Evolutionary conservation across 1,140 invertebrate species (phyloP).

Genomic region (Papilio polytes): DNA sequence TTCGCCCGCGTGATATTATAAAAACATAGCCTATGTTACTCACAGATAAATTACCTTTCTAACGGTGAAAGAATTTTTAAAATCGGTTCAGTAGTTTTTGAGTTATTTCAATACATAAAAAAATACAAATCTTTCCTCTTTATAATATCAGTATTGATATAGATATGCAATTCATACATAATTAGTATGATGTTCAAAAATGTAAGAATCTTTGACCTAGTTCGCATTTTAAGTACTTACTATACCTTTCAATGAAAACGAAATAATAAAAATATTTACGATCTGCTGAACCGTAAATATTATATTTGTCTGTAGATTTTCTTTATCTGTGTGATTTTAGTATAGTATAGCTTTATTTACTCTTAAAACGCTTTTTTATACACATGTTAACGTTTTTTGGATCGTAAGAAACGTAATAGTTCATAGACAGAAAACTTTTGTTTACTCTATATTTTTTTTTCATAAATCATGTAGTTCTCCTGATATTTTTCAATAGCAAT

Average conservation of each 20-base stretch:
- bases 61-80: too few species aligned
- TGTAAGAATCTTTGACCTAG: neutral
- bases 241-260: neutral
- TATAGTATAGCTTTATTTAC: neutral
- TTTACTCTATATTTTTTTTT: too few species aligned
- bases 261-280: neutral
- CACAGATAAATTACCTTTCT: too few species aligned
- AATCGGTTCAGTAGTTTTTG: too few species aligned
- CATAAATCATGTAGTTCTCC: neutral
- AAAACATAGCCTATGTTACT: too few species aligned
- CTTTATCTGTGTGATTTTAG: neutral
- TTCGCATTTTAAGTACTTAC: neutral
- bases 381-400: neutral
- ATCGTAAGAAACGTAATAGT: neutral
- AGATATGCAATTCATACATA: too few species aligned
- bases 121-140: too few species aligned
- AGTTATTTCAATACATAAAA: too few species aligned
- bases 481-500: neutral
- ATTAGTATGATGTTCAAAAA: too few species aligned
- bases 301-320: constrained; percentile 4
- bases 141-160: too few species aligned
- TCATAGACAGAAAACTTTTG: too few species aligned
- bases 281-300: neutral
- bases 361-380: neutral
- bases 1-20: too few species aligned